Evolutionary conservation across 2,888 invertebrate genomes (phyloP).

Genomic region (Selenia dentaria): DNA sequence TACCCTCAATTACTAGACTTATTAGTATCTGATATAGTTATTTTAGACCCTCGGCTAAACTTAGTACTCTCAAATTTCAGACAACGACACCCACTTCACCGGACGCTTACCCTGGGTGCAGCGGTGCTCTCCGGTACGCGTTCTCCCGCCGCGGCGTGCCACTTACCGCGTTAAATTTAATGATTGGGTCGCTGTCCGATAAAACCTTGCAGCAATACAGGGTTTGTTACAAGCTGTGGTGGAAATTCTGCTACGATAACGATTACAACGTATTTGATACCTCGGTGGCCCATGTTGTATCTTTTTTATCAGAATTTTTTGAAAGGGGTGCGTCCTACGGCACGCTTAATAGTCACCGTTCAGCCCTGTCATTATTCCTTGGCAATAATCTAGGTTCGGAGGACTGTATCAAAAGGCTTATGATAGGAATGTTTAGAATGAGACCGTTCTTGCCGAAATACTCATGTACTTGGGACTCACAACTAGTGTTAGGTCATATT

Average conservation of each 20-base stretch:
- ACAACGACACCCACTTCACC: not conserved
- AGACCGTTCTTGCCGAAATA: not conserved
- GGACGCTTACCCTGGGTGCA: slow-evolving; percentile 6
- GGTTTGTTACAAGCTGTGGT: not conserved
- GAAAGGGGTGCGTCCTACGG: not conserved
- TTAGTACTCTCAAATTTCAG: not conserved
- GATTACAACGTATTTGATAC: not conserved
- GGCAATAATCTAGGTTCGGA: not conserved
- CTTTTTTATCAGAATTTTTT: not conserved
- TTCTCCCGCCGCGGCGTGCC: not conserved
- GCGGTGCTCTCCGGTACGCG: slow-evolving; percentile 6
- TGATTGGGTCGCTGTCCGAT: not conserved
- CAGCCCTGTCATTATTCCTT: not conserved
- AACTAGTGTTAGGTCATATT: not conserved
- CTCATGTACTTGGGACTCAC: not conserved
- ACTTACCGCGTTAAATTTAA: not conserved
- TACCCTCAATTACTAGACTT: not conserved
- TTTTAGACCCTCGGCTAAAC: not conserved
- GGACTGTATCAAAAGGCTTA: not conserved
- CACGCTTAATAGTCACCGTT: not conserved
- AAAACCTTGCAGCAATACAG: not conserved
- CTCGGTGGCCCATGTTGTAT: not conserved
- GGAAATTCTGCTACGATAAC: not conserved
- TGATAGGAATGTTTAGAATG: not conserved
- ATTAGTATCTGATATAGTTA: not conserved